Evolutionary conservation across 2,888 invertebrate species (phyloP), one percentile per base, ranked within the genome.

Genomic region (Gastrophysa polygoni): DNA sequence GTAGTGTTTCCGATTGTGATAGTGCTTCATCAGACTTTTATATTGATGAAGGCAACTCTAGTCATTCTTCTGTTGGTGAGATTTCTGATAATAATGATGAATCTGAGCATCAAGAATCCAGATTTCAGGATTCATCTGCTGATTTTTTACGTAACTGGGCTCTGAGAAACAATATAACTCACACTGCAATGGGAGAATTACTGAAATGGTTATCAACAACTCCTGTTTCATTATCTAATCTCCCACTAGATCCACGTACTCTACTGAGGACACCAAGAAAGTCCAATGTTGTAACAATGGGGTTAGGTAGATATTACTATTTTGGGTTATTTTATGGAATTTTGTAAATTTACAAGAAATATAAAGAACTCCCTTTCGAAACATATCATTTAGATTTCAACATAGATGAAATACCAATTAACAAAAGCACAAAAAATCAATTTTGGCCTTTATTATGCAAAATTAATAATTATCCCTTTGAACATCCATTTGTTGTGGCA

Each of bases 401-500:
- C 24, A 48, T 48, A 24, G 48, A 48, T 48, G 48, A 24, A 1
- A 1, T 48, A n/a, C 48, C 24, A 20, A 48, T 48, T 10, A 8
- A 48, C 16, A 48, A 20, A 24, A 48, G 24, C n/a, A 48, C 48
- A 3, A 24, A 24, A 14, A 6, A 48, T 3, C 5, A 8, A 6
- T 48, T 48, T 48, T 48, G 48, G 48, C 28, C 20, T 1, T 24
- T 48, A 14, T 14, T 48, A 21, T 48, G 48, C n/a, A 48, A 48
- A 48, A 11, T 48, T 28, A 16, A n/a, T 16, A 16, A 43, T 47
- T 66, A 17, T 63, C 54, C 47, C 16, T 54, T n/a, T 58, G 47
- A 46, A 44, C 55, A 38, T 47, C 32, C 47, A 58, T 67, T 62
- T 70, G 54, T 52, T 68, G 50, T 57, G 64, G 69, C 32, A 29